Evolutionary conservation across 2,888 invertebrate genomes (phyloP).

Genomic region (Polyommatus icarus): DNA sequence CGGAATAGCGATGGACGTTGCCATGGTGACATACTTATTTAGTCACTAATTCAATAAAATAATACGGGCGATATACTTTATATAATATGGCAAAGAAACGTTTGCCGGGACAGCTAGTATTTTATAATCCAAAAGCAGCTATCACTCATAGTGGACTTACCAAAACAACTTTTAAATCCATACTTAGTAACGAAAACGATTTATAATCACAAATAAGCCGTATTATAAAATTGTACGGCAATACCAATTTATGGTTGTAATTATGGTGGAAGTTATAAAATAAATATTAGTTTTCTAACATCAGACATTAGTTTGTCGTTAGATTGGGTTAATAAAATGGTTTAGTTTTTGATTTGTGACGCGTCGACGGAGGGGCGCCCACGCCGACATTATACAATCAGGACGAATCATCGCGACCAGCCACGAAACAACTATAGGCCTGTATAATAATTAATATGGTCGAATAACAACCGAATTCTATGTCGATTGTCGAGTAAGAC

Average conservation of each 20-base stretch:
- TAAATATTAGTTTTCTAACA: slow-evolving; percentile 19
- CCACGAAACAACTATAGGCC: not conserved
- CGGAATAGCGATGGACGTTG: no score
- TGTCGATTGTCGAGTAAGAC: not conserved
- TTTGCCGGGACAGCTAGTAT: no score
- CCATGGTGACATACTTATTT: no score
- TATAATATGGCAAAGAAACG: no score
- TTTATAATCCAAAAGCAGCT: not conserved
- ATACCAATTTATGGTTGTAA: slow-evolving; percentile 17
- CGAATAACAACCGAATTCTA: not conserved
- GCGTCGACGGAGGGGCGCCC: slow-evolving; percentile 71
- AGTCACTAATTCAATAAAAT: no score
- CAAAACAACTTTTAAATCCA: slow-evolving; percentile 15
- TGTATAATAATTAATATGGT: not conserved
- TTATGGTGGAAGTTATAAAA: not conserved
- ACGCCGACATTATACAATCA: slow-evolving; percentile 77
- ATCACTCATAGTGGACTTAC: not conserved
- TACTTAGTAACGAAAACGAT: slow-evolving; percentile 11
- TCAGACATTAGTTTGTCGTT: slow-evolving; percentile 1
- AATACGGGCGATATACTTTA: no score
- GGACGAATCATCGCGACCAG: slow-evolving; percentile 68
- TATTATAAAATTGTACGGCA: slow-evolving; percentile 16
- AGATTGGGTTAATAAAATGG: slow-evolving; percentile 14
- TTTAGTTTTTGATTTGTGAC: slow-evolving; percentile 21
- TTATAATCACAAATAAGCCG: slow-evolving; percentile 21